Conservation (phyloP, 2,888 invertebrate genomes). For the Theretra japonica region DNA sequence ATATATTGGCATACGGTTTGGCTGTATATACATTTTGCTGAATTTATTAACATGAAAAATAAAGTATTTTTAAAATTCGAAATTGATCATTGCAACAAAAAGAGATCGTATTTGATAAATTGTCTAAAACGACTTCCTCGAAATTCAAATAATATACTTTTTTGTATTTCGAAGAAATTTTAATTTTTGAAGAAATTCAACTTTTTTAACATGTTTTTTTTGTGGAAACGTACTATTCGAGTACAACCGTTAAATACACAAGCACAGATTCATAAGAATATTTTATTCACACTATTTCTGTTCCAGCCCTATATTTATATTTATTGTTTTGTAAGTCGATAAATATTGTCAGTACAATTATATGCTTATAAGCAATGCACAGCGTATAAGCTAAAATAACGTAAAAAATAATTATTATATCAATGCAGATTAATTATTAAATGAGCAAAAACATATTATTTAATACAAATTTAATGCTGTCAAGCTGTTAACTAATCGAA, state of each 20-base stretch:
- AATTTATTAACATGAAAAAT: not conserved
- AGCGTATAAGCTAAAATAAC: not conserved
- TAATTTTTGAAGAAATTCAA: no score
- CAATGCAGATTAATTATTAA: not conserved
- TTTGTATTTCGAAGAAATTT: no score
- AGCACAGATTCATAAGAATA: not conserved
- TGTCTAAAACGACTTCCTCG: not conserved
- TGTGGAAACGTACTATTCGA: not conserved
- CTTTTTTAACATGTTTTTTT: not conserved
- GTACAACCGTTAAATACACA: not conserved
- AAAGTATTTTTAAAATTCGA: not conserved
- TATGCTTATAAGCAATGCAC: not conserved
- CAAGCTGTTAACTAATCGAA: conserved; percentile 5
- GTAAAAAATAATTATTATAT: not conserved
- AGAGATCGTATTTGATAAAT: not conserved
- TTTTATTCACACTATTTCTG: conserved; percentile 16
- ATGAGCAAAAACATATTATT: not conserved
- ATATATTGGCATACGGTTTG: not conserved
- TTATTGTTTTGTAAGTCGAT: conserved; percentile 19
- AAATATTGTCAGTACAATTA: not conserved
- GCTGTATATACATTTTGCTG: conserved; percentile 9
- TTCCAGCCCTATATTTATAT: conserved; percentile 5
- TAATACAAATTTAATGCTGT: conserved; percentile 12
- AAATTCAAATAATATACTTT: no score
- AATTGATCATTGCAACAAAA: not conserved